Evolutionary conservation across 37 sponge, comb jelly and placozoan species (phyloP).

Genomic region (Cliona cf. orientalis): DNA sequence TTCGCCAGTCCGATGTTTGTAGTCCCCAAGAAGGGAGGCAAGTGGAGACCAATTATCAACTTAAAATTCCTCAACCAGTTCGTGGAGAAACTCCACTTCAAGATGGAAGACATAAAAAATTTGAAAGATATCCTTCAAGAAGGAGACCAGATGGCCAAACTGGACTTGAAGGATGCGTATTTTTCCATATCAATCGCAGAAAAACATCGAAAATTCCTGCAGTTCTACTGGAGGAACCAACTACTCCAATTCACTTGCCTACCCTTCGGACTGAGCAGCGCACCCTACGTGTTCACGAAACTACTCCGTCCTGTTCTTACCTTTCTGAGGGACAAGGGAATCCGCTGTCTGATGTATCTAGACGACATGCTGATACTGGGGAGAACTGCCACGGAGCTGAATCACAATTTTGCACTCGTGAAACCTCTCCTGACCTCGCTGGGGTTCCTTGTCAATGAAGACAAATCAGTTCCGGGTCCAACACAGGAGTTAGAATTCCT

Average conservation of each 20-base stretch:
- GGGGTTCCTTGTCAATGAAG: constrained; percentile 1
- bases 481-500: constrained; percentile 3
- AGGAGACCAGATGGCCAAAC: no score
- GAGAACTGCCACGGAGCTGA: no score
- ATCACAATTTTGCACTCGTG: background rate
- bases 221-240: constrained; percentile 6
- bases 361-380: constrained; percentile 18
- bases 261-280: background rate
- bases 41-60: background rate
- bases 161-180: constrained; percentile 11
- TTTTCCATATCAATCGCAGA: no score
- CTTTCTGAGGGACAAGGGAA: constrained; percentile 9
- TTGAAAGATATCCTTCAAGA: constrained; percentile 20
- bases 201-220: background rate
- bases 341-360: constrained; percentile 16
- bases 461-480: background rate
- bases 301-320: constrained; percentile 9
- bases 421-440: background rate
- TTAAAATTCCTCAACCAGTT: constrained; percentile 11
- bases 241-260: constrained; percentile 4
- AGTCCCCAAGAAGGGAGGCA: constrained; percentile 10
- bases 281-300: background rate
- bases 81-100: background rate
- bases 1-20: background rate
- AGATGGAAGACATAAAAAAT: no score